Evolutionary conservation across 2,888 invertebrate species (phyloP), one percentile per base, ranked within the genome.

Genomic region (Rhyacophila evoluta): DNA sequence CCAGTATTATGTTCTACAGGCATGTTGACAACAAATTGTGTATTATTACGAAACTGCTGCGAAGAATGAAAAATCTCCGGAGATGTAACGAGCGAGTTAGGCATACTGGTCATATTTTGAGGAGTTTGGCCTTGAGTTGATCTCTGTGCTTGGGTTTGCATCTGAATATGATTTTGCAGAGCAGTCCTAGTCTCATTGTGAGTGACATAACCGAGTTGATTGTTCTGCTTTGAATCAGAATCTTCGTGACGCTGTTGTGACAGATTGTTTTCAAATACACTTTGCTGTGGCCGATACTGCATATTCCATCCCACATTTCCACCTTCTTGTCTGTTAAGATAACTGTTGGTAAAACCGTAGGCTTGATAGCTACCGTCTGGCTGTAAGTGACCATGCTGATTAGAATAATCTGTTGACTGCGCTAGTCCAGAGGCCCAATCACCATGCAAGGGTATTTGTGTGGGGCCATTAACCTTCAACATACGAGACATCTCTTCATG

Each of bases 401-500:
- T 55, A 8, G 55, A 55, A 10, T 19, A 55, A 19, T 55, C 55
- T 12, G 55, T 10, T 2, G 55, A 55, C 25, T 55, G 55, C 10
- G 15, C 55, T 2, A 19, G 10, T 2, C 55, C 25, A 19, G 10
- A 10, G 10, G 25, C 4, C 55, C 55, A 55, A 10, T 19, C 12
- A 1, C 55, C 55, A 10, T 12, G 55, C 2, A 10, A 25, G 4
- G 15, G 15, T 4, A 55, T 8, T 6, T 19, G 12, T 19, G 55
- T 2, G 1, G 55, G 2, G 0, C 19, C 55, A 25, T 55, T 55
- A 10, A 12, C 19, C 19, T 55, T 55, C 10, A 55, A 15, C 69
- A 69, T 69, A 8, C 69, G 69, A 2, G 72, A 29, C 72, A 72
- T 72, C 27, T 72, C 72, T n/a, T 72, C 25, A 41, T 72, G 72